These are phyloP conservation scores for Zaprionus taronus DNA, from an alignment of 1,140 invertebrate species.

Conservation along the genomic window DNA sequence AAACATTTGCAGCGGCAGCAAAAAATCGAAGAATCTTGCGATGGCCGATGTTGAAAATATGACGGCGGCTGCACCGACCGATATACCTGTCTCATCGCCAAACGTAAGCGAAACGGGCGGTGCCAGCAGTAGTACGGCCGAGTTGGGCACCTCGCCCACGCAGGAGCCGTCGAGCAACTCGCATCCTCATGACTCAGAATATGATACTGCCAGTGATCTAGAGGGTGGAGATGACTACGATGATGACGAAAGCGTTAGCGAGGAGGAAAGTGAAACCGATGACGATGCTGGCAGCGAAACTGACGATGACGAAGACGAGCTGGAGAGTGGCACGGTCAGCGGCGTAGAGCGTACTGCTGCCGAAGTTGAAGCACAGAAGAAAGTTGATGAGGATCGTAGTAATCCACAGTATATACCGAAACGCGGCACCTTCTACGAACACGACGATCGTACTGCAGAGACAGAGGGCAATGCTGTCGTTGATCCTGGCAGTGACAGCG, in stretches of 20 bases:
- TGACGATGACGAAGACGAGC: constrained; percentile 84
- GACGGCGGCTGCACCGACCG: constrained; percentile 59
- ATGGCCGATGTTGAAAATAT: constrained; percentile 81
- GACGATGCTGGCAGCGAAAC: constrained; percentile 81
- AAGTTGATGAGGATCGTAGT: constrained; percentile 96
- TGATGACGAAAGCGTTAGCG: constrained; percentile 75
- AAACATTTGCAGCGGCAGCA: constrained; percentile 38
- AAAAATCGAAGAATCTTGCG: constrained; percentile 59
- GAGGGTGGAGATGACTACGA: constrained; percentile 85
- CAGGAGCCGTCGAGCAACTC: constrained; percentile 78
- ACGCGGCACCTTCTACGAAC: constrained; percentile 97
- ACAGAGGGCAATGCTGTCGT: constrained; percentile 84
- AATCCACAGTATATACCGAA: constrained; percentile 99
- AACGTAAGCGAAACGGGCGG: constrained; percentile 42
- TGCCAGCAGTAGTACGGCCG: constrained; percentile 31
- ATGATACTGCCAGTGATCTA: constrained; percentile 80
- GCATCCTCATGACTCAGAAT: constrained; percentile 82
- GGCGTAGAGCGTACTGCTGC: constrained; percentile 85
- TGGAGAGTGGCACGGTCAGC: constrained; percentile 84
- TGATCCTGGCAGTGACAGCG: constrained; percentile 44
- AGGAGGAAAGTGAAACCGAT: constrained; percentile 66
- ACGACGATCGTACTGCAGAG: constrained; percentile 94
- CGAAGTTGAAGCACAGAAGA: constrained; percentile 87
- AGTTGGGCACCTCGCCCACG: constrained; percentile 74
- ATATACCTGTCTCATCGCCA: constrained; percentile 62